Percentiles rank a stretch among this genome's conserved stretches.
Evolutionary conservation across 2,888 invertebrate genomes (phyloP).

Genomic region (Plagodis pulveraria): DNA sequence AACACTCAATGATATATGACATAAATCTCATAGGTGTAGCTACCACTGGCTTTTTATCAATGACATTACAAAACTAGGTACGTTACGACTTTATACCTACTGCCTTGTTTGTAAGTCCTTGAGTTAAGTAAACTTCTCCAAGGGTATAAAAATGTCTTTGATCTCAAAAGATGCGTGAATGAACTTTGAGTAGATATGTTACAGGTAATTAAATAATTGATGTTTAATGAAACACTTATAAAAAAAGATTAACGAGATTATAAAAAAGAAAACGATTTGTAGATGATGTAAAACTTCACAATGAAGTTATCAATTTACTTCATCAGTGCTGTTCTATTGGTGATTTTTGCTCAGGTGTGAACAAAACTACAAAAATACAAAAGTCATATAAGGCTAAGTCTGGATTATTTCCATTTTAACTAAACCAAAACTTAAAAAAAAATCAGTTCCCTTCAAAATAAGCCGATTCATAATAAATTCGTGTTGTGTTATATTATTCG

Average conservation of each 20-base stretch:
- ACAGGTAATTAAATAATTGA: slow-evolving; percentile 29
- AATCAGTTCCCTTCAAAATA: too few species aligned
- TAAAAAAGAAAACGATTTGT: slow-evolving; percentile 27
- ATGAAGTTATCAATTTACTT: slow-evolving; percentile 29
- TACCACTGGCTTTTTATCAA: too few species aligned
- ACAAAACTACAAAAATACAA: not conserved
- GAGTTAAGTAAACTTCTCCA: not conserved
- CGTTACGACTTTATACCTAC: too few species aligned
- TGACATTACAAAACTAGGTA: too few species aligned
- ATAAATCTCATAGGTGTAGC: too few species aligned
- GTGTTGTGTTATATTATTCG: too few species aligned
- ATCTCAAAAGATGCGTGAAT: slow-evolving; percentile 28
- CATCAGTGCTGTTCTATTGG: slow-evolving; percentile 21
- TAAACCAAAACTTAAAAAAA: too few species aligned
- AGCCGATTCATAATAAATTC: too few species aligned
- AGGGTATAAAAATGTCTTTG: slow-evolving; percentile 7
- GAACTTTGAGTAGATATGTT: slow-evolving; percentile 14
- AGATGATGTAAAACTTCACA: slow-evolving; percentile 22
- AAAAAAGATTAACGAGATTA: slow-evolving; percentile 26
- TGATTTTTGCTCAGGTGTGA: slow-evolving; percentile 26
- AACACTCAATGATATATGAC: too few species aligned
- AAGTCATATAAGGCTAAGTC: not conserved
- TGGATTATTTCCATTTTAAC: too few species aligned
- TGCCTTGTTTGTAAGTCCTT: not conserved
- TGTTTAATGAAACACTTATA: slow-evolving; percentile 31